A percentile compares a stretch with the other conserved stretches of the same genome.
Evolutionary conservation across 2,113 vertebrate genomes (phyloP).

Genomic region (Hylia prasina): DNA sequence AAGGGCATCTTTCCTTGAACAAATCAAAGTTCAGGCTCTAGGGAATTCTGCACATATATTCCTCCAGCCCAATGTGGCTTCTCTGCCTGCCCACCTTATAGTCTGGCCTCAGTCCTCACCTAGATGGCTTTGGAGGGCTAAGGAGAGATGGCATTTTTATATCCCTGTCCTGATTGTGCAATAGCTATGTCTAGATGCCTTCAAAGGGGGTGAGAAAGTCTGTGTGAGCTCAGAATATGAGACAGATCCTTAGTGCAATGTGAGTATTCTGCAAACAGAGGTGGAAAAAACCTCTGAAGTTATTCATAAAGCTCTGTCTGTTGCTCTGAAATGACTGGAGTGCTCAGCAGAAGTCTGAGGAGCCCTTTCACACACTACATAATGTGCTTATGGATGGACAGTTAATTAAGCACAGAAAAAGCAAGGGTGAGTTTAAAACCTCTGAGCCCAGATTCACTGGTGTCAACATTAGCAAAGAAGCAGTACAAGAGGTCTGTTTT

Average conservation of each 20-base stretch:
- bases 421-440: neutral
- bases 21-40: neutral
- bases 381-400: neutral
- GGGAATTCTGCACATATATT: neutral
- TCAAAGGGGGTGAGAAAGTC: neutral
- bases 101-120: neutral
- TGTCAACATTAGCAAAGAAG: neutral
- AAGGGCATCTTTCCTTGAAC: neutral
- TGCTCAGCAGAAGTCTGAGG: neutral
- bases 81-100: neutral
- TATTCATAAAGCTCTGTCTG: neutral
- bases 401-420: conserved; percentile 24
- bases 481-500: neutral
- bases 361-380: neutral
- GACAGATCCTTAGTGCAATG: neutral
- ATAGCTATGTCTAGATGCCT: neutral
- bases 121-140: neutral
- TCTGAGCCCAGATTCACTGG: neutral
- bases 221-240: neutral
- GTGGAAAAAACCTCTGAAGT: neutral
- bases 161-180: neutral
- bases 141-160: neutral
- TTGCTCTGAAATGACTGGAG: neutral
- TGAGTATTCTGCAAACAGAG: neutral
- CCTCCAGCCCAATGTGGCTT: neutral